Conservation (phyloP, 2,113 vertebrate genomes). For the Xenus cinereus region DNA sequence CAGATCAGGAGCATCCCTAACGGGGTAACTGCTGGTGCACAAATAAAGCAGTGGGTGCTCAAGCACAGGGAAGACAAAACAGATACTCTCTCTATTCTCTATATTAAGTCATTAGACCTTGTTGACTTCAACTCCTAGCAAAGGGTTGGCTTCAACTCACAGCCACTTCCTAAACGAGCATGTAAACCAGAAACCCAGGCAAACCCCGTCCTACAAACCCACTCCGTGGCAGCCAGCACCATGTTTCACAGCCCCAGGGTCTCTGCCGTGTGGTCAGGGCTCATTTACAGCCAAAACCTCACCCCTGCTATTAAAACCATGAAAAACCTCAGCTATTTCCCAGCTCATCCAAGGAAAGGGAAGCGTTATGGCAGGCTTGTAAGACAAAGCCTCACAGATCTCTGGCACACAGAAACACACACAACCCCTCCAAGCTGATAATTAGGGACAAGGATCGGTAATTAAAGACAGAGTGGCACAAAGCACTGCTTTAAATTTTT, state of each 20-base stretch:
- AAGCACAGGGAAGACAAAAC: background rate
- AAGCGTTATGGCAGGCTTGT: background rate
- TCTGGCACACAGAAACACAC: accelerated
- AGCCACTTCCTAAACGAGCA: background rate
- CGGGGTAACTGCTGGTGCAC: background rate
- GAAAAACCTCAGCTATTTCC: background rate
- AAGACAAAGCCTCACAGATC: background rate
- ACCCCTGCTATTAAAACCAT: background rate
- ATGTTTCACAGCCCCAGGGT: background rate
- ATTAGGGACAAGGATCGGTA: background rate
- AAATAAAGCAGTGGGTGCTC: background rate
- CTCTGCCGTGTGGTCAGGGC: background rate
- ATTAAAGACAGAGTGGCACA: background rate
- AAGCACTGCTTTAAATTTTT: background rate
- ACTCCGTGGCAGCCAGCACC: background rate
- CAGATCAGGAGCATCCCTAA: background rate
- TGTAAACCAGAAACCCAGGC: background rate
- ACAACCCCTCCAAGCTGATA: background rate
- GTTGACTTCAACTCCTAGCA: background rate
- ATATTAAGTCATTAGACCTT: background rate
- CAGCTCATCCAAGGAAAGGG: background rate
- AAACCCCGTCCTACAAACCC: background rate
- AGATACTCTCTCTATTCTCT: background rate
- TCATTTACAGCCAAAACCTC: background rate
- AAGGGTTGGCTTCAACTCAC: background rate